Base-by-base conservation (phyloP, 2,888 invertebrate genomes). In the Mythimna albipuncta region DNA sequence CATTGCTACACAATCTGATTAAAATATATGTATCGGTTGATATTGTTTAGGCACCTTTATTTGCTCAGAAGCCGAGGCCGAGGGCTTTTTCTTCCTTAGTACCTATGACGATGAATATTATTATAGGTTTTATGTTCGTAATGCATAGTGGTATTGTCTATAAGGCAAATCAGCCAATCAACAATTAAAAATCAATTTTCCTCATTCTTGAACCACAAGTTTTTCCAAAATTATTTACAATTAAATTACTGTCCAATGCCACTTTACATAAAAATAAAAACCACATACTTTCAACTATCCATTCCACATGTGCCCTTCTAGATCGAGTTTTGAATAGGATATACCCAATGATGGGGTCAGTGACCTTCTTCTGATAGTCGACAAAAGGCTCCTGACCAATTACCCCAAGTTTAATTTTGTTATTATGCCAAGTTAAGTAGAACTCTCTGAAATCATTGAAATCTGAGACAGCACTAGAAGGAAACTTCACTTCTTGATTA, bases 401-500 rank as follows among this genome's bases (percentile, higher is more conserved):
- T 26, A 78, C 0, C 9, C 87, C 85, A 59, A 87, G 63, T 69
- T 64, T 76, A 16, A 86, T 69, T 75, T 79, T 80, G 47, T 73
- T 76, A 78, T 76, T 83, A 69, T 83, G 78, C 91, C 90, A 90
- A 52, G 85, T 82, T 65, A 90, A 44, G 84, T 86, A 90, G 58
- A 86, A 86, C 7, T 87, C 86, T 52, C 72, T 73, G 32, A 72
- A 75, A 52, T 75, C 61, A 19, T 54, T 26, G 7, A 82, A 72
- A 61, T 70, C 54, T 5, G 57, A 2, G 55, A 69, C 38, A 41
- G 16, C n/a, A 32, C 38, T 35, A 50, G 54, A 41, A 19, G 38
- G 52, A 63, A 77, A 80, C 2, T 35, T 77, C 52, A 66, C 35
- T 41, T 54, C 58, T 47, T 62, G 26, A 21, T 59, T 13, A 4